Conservation (phyloP, 2,113 vertebrate genomes). For the Paramisgurnus dabryanus region DNA sequence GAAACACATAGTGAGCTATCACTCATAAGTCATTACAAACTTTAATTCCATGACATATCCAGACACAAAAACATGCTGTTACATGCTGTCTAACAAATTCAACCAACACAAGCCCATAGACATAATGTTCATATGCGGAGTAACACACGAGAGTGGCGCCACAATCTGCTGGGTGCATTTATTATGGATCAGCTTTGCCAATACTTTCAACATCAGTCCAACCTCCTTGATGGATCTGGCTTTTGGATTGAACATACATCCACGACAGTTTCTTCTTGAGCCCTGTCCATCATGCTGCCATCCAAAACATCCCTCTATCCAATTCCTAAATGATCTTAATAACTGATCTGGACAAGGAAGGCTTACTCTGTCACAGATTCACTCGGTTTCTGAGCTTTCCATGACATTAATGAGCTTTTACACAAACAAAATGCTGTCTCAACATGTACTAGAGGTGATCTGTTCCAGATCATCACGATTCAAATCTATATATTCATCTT, state of each 20-base stretch:
- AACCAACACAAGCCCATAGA: constrained; percentile 18
- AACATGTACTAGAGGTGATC: constrained; percentile 27
- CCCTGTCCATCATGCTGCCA: constrained; percentile 27
- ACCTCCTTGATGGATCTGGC: constrained; percentile 46
- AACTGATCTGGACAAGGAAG: constrained; percentile 40
- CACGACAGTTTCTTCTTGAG: constrained; percentile 41
- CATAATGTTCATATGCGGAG: constrained; percentile 41
- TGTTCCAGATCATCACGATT: constrained; percentile 44
- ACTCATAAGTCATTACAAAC: constrained; percentile 46
- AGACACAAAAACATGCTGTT: constrained; percentile 44
- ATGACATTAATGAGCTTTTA: constrained; percentile 37
- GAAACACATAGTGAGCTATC: constrained; percentile 47
- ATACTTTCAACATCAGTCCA: constrained; percentile 58
- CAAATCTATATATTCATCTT: constrained; percentile 15
- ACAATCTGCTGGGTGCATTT: constrained; percentile 57
- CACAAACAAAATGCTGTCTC: constrained; percentile 34
- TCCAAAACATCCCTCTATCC: constrained; percentile 48
- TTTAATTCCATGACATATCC: constrained; percentile 45
- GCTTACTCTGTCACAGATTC: constrained; percentile 38
- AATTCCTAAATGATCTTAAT: constrained; percentile 43
- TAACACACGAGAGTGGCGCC: constrained; percentile 50
- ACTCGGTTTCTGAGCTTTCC: not conserved
- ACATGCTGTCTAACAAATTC: constrained; percentile 34
- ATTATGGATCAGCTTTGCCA: constrained; percentile 57
- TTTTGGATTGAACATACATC: constrained; percentile 39